Percentiles rank a stretch among this genome's conserved stretches.
Conservation (phyloP, 2,888 invertebrate genomes). For the Drosophila meridionalis region DNA sequence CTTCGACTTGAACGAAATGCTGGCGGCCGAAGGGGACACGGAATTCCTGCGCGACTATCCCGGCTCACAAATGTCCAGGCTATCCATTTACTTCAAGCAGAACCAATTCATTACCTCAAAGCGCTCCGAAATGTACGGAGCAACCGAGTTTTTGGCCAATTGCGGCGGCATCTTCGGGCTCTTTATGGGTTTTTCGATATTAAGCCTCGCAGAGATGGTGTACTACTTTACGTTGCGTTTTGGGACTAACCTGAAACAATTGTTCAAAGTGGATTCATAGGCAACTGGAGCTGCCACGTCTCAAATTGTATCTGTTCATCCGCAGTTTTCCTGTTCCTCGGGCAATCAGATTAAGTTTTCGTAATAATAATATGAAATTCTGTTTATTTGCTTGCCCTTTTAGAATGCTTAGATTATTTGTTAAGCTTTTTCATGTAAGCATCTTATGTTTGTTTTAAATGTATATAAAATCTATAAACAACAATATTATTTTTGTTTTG, state of each 20-base stretch:
- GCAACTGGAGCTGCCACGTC: too few species aligned
- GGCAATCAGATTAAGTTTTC: constrained; percentile 20
- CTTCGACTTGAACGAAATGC: constrained; percentile 81
- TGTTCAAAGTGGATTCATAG: constrained; percentile 27
- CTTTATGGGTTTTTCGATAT: constrained; percentile 84
- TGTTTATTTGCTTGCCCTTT: too few species aligned
- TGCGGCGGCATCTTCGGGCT: constrained; percentile 88
- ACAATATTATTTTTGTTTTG: neutral
- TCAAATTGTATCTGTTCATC: constrained; percentile 18
- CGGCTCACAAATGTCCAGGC: constrained; percentile 87
- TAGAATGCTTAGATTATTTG: neutral
- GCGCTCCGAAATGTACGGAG: constrained; percentile 88
- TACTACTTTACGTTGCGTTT: constrained; percentile 85
- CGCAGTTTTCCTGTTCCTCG: constrained; percentile 11
- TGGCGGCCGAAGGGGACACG: constrained; percentile 75
- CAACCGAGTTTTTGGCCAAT: constrained; percentile 89
- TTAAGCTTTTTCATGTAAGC: neutral
- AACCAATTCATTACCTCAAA: constrained; percentile 89
- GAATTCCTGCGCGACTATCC: constrained; percentile 77
- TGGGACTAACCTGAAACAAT: constrained; percentile 66
- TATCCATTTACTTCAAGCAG: constrained; percentile 90
- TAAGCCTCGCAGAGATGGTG: constrained; percentile 86
- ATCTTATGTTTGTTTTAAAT: neutral
- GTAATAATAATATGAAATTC: too few species aligned
- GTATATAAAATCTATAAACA: neutral